Percentiles rank a stretch among this genome's conserved stretches.
Conservation (phyloP, 2,888 invertebrate species). For the Caenorhabditis sp. region DNA sequence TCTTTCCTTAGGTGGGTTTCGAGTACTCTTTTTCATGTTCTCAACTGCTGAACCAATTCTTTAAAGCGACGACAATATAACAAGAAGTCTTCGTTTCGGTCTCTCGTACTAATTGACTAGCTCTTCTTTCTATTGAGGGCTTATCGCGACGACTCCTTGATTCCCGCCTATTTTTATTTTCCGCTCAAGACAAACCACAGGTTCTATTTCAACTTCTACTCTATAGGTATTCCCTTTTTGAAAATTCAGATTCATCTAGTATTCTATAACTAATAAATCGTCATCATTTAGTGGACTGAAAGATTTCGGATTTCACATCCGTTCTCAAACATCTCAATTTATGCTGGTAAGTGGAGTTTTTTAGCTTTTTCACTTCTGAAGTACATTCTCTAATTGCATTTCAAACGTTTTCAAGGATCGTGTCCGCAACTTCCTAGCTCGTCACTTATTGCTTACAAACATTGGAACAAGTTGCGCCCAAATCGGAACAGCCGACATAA, state of each 20-base stretch:
- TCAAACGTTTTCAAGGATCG: constrained; percentile 31
- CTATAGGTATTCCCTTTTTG: not conserved
- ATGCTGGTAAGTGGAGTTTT: constrained; percentile 41
- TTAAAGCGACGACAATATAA: constrained; percentile 60
- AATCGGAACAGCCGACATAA: constrained; percentile 68
- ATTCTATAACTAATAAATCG: constrained; percentile 1
- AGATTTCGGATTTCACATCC: constrained; percentile 13
- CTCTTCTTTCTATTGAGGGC: constrained; percentile 45
- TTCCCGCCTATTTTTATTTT: constrained; percentile 36
- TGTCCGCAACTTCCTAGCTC: constrained; percentile 59
- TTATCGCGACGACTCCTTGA: constrained; percentile 53
- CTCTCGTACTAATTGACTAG: constrained; percentile 60
- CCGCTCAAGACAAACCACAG: not conserved
- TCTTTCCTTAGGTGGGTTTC: constrained; percentile 35
- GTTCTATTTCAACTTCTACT: not conserved
- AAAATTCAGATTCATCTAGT: too few relatives aligned
- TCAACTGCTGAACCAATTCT: constrained; percentile 53
- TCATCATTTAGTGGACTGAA: too few relatives aligned
- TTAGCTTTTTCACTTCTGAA: not conserved
- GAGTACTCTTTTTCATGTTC: constrained; percentile 45
- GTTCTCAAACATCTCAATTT: constrained; percentile 26
- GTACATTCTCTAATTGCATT: constrained; percentile 35
- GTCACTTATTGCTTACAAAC: constrained; percentile 66
- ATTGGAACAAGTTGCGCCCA: constrained; percentile 66
- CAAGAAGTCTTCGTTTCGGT: constrained; percentile 51